Conservation (phyloP, 1,140 invertebrate genomes). For the Scaptomyza pallida region DNA sequence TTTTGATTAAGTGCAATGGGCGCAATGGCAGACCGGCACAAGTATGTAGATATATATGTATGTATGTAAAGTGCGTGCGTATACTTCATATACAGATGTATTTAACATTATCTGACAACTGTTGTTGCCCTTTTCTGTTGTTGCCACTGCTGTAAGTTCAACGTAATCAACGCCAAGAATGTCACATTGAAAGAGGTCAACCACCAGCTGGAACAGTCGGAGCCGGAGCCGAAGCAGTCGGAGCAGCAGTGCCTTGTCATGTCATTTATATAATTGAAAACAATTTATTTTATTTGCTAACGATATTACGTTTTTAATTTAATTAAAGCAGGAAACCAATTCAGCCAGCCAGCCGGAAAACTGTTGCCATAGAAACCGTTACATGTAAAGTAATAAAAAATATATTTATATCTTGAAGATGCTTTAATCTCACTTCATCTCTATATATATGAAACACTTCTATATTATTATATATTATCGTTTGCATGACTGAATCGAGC, state of each 20-base stretch:
- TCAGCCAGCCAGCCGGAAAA: slow-evolving; percentile 46
- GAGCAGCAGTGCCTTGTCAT: slow-evolving; percentile 75
- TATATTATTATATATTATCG: slow-evolving; percentile 24
- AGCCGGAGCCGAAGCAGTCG: no score
- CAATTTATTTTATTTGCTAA: slow-evolving; percentile 82
- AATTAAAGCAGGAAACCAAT: slow-evolving; percentile 64
- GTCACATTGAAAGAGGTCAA: slow-evolving; percentile 82
- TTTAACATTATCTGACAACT: slow-evolving; percentile 65
- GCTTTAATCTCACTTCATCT: no score
- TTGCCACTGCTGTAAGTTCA: slow-evolving; percentile 46
- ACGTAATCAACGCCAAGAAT: slow-evolving; percentile 67
- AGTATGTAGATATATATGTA: no score
- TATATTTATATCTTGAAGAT: no score
- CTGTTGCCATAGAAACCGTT: slow-evolving; percentile 20
- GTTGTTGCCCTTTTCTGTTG: slow-evolving; percentile 13
- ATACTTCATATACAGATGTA: slow-evolving; percentile 25
- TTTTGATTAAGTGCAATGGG: slow-evolving; percentile 77
- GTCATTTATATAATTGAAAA: slow-evolving; percentile 73
- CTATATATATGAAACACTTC: slow-evolving; percentile 24
- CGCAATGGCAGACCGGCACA: slow-evolving; percentile 53
- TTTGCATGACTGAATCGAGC: slow-evolving; percentile 67
- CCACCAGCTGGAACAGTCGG: no score
- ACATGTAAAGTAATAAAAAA: not conserved
- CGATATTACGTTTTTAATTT: slow-evolving; percentile 77
- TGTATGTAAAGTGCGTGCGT: no score